Conservation (phyloP, 2,113 vertebrate species). For the Odocoileus hemionus region DNA sequence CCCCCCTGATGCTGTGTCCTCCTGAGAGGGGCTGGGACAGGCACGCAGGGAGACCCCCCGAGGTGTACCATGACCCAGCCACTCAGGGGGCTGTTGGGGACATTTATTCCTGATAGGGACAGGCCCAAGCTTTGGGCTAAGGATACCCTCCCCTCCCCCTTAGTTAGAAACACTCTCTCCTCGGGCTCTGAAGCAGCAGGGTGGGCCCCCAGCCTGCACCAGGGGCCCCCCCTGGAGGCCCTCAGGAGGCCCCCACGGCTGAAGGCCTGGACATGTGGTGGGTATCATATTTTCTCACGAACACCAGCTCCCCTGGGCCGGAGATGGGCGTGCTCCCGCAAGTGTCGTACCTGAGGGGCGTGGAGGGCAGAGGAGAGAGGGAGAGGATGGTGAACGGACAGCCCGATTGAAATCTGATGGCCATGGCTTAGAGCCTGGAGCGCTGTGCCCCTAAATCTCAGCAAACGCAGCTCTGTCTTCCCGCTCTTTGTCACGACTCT, state of each 20-base stretch:
- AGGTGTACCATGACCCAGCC: not conserved
- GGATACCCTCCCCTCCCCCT: not conserved
- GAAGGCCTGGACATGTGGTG: conserved; percentile 62
- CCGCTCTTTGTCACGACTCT: not conserved
- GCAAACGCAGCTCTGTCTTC: not conserved
- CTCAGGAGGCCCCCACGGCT: not conserved
- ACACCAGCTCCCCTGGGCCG: not conserved
- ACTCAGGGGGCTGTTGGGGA: not conserved
- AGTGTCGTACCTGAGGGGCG: conserved; percentile 37
- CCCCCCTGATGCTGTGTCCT: not conserved
- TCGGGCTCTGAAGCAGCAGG: not conserved
- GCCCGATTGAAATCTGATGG: fast-evolving
- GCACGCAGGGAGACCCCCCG: not conserved
- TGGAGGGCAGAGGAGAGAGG: not conserved
- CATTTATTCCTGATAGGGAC: conserved; percentile 33
- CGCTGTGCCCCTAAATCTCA: not conserved
- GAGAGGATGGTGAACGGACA: fast-evolving
- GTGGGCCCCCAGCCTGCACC: not conserved
- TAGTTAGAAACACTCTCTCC: not conserved
- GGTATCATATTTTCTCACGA: conserved; percentile 63
- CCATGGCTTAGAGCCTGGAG: not conserved
- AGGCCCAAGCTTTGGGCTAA: not conserved
- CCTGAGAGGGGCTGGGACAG: not conserved
- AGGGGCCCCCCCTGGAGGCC: not conserved
- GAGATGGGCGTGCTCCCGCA: not conserved